These are phyloP conservation scores for Eupithecia subumbrata DNA, from an alignment of 2,888 invertebrate species.

Conservation along the genomic window DNA sequence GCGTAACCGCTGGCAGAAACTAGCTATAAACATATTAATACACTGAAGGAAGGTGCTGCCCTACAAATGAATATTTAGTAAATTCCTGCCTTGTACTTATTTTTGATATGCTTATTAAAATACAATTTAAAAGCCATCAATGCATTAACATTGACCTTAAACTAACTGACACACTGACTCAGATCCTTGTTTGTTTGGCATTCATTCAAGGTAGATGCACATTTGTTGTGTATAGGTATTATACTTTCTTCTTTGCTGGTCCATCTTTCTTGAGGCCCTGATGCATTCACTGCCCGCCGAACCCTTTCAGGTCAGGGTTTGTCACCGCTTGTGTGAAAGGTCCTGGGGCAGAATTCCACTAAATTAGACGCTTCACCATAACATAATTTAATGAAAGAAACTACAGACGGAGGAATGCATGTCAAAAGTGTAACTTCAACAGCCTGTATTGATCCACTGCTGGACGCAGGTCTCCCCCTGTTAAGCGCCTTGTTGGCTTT, in stretches of 20 bases:
- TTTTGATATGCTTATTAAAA: slow-evolving; percentile 8
- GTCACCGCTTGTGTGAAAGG: too few relatives aligned
- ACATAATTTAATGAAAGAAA: too few relatives aligned
- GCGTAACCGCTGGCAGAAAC: neutral
- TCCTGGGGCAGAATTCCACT: too few relatives aligned
- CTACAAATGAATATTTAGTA: neutral
- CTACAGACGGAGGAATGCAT: too few relatives aligned
- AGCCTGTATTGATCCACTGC: too few relatives aligned
- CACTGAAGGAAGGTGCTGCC: neutral
- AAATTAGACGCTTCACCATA: too few relatives aligned
- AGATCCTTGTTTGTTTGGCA: slow-evolving; percentile 20
- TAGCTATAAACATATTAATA: neutral
- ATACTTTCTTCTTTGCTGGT: neutral
- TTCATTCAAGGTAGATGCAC: slow-evolving; percentile 16
- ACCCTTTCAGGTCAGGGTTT: too few relatives aligned
- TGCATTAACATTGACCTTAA: slow-evolving; percentile 20
- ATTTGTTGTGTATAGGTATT: neutral
- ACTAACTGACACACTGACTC: slow-evolving; percentile 19
- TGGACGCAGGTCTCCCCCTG: too few relatives aligned
- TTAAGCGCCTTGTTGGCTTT: too few relatives aligned
- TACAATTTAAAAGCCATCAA: slow-evolving; percentile 17
- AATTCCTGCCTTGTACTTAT: neutral
- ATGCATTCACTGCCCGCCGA: neutral
- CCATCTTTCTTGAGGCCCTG: neutral
- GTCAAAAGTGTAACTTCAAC: too few relatives aligned